Base-by-base conservation (phyloP, 2,113 vertebrate species). In the Gila orcuttii region DNA sequence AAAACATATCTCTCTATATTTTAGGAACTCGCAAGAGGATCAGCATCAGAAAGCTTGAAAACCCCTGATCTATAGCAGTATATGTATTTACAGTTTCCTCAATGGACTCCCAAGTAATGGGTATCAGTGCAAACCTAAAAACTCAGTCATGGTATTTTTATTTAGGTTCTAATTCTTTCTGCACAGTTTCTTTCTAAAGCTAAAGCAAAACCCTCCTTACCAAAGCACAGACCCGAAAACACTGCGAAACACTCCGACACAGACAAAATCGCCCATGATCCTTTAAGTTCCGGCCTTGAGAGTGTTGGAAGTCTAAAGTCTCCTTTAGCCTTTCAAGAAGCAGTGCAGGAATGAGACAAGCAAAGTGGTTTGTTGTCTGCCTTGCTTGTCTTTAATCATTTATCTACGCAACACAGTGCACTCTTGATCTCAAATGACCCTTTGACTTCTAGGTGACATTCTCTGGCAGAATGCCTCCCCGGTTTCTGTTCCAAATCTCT, bases 401-500 rank as follows among this genome's bases (percentile, higher is more conserved):
- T 57, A 82, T 52, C 80, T 71, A 55, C 10, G 60, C 31, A 69
- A 69, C 28, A 36, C 31, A 59, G 50, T n/a, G 31, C 28, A 13
- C 33, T 73, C 47, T 23, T 59, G 82, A 83, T 73, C 33, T 5
- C 23, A 73, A 73, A 73, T 21, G 68, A 57, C 50, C 66, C 68
- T 71, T 39, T 31, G 68, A 42, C 47, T 83, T 73, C 82, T 59
- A 83, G 66, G 82, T 83, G 68, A 83, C 50, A 83, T 71, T 83
- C 2, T 13, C 19, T 71, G n/a, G 13, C 36, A 25, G 60, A 81
- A 66, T 21, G 25, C 21, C 19, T 2, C 31, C n/a, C 19, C 3
- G 36, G 57, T n/a, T 64, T 71, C 28, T 69, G 82, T 17, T 42
- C 68, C 66, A 57, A 57, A 69, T 55, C 50, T 83, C 81, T 73